Conservation (phyloP, 2,888 invertebrate genomes). For the Saturnia japonica region DNA sequence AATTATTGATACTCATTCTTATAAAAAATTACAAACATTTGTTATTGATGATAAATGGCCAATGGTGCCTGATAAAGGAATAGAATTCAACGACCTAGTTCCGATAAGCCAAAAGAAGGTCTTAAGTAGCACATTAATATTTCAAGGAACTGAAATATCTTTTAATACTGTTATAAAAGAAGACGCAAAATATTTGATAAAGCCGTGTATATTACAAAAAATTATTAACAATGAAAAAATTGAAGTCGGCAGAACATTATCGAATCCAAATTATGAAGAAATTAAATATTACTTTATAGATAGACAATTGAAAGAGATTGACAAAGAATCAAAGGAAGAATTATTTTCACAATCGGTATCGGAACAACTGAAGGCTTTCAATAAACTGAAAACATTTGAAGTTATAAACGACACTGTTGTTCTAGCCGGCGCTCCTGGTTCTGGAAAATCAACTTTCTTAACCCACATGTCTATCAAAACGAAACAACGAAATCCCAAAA, state of each 20-base stretch:
- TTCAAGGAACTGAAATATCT: background rate
- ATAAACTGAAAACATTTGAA: background rate
- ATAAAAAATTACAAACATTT: background rate
- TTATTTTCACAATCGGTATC: background rate
- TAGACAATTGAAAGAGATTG: conserved; percentile 20
- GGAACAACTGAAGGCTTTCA: background rate
- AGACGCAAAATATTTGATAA: background rate
- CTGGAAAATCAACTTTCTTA: conserved; percentile 34
- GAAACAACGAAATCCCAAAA: conserved; percentile 22
- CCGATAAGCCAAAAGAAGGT: conserved; percentile 1
- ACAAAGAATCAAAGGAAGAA: background rate
- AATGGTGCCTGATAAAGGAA: background rate
- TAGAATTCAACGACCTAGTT: background rate
- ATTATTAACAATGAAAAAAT: conserved; percentile 23
- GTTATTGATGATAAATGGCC: background rate
- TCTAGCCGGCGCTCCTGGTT: conserved; percentile 25
- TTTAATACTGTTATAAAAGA: background rate
- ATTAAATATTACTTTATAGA: conserved; percentile 26
- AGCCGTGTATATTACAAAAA: background rate
- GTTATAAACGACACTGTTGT: conserved; percentile 5
- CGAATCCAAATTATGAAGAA: conserved; percentile 24
- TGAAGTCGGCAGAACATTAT: conserved; percentile 18
- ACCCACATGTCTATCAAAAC: conserved; percentile 30
- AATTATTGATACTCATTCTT: background rate
- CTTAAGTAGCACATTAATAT: background rate